A percentile compares a stretch with the other conserved stretches of the same genome.
Evolutionary conservation across 2,888 invertebrate species (phyloP).

Genomic region (Cistogaster globosa): DNA sequence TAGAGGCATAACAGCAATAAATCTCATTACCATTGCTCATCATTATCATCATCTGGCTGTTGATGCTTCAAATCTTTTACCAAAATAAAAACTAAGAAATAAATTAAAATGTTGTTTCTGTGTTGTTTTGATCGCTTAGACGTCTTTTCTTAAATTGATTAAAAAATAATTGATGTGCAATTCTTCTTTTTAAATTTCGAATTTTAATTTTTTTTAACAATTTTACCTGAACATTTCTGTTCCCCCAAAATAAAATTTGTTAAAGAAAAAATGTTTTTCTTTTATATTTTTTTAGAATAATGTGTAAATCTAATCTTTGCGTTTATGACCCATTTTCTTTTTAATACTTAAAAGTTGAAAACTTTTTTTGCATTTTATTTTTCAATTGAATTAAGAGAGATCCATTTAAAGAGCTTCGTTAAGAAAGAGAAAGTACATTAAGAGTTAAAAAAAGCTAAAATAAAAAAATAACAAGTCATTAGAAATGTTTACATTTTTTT

Average conservation of each 20-base stretch:
- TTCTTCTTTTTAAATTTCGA: slow-evolving; percentile 41
- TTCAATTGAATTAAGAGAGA: neutral
- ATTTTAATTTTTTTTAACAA: neutral
- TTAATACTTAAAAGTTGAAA: neutral
- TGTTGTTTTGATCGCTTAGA: neutral
- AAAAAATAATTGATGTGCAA: slow-evolving; percentile 38
- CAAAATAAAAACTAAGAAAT: neutral
- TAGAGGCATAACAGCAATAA: slow-evolving; percentile 24
- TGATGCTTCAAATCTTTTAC: neutral
- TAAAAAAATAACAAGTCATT: no score
- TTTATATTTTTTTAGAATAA: neutral
- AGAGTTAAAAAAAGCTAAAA: neutral
- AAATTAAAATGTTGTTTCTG: neutral
- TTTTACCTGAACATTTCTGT: slow-evolving; percentile 4
- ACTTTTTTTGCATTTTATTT: slow-evolving; percentile 17
- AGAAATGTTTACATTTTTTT: no score
- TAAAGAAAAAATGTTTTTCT: slow-evolving; percentile 25
- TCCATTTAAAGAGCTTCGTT: neutral
- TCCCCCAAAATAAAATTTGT: neutral
- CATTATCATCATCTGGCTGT: neutral
- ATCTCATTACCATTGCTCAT: slow-evolving; percentile 51
- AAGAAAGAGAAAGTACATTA: slow-evolving; percentile 28
- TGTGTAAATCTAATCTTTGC: slow-evolving; percentile 17
- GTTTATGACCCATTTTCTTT: slow-evolving; percentile 36
- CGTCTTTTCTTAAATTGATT: slow-evolving; percentile 25